Percentiles rank a stretch among this genome's conserved stretches.
Conservation (phyloP, 2,888 invertebrate genomes). For the Netelia inedita region DNA sequence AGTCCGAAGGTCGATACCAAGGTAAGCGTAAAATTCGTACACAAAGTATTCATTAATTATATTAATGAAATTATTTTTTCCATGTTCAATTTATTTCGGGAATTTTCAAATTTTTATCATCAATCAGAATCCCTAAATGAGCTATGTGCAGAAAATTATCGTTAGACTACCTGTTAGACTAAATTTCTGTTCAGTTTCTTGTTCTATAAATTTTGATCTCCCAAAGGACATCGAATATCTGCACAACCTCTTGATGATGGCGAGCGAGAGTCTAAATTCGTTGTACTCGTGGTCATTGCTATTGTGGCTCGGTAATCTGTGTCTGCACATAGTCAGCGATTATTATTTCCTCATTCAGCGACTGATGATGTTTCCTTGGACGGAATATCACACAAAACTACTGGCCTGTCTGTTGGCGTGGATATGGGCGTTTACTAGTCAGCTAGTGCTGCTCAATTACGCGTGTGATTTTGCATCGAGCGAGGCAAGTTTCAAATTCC, state of each 20-base stretch:
- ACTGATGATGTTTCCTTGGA: conserved; percentile 36
- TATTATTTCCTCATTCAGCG: conserved; percentile 76
- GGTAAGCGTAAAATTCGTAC: conserved; percentile 12
- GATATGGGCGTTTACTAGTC: conserved; percentile 73
- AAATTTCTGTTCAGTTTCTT: neutral
- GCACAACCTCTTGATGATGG: conserved; percentile 77
- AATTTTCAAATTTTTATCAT: no score
- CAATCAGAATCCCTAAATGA: no score
- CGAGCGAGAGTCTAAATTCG: conserved; percentile 76
- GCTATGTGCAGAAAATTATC: no score
- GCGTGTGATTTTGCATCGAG: conserved; percentile 76
- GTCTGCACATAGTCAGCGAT: conserved; percentile 77
- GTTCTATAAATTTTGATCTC: neutral
- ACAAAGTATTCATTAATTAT: neutral
- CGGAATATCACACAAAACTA: conserved; percentile 14
- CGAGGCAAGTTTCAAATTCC: conserved; percentile 74
- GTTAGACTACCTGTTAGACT: neutral
- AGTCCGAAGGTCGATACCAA: conserved; percentile 46
- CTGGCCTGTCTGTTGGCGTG: conserved; percentile 74
- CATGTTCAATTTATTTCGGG: no score
- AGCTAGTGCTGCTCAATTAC: conserved; percentile 76
- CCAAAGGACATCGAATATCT: conserved; percentile 74
- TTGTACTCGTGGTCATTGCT: conserved; percentile 78
- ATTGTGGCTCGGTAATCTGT: conserved; percentile 79
- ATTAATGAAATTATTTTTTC: neutral